Conservation (phyloP, 2,888 invertebrate genomes). For the Oscheius sp. region DNA sequence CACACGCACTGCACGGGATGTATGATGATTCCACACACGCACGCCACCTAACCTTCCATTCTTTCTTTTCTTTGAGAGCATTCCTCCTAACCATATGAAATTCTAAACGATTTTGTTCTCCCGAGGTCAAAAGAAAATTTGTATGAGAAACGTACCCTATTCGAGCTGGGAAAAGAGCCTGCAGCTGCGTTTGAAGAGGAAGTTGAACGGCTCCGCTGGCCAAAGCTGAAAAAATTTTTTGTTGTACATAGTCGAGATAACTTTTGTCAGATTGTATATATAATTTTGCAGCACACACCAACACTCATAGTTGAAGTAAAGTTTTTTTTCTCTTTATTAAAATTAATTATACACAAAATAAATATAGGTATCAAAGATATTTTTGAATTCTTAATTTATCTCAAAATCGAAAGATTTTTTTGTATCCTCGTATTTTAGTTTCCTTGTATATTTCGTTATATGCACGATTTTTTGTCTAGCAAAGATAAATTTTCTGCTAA, state of each 20-base stretch:
- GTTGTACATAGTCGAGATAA: background rate
- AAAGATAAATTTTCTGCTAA: too few relatives aligned
- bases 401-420: too few relatives aligned
- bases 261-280: background rate
- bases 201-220: conserved; percentile 50
- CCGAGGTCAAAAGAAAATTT: background rate
- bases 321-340: background rate
- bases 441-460: too few relatives aligned
- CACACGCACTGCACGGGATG: conserved; percentile 25
- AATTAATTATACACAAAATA: too few relatives aligned
- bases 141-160: conserved; percentile 49
- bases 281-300: too few relatives aligned
- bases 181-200: conserved; percentile 61
- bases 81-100: conserved; percentile 17
- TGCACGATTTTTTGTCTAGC: too few relatives aligned
- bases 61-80: background rate
- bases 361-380: too few relatives aligned
- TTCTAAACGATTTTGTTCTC: background rate
- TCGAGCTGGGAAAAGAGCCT: conserved; percentile 58
- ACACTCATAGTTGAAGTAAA: too few relatives aligned
- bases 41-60: conserved; percentile 28
- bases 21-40: conserved; percentile 15
- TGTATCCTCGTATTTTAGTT: too few relatives aligned
- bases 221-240: conserved; percentile 53
- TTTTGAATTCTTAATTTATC: too few relatives aligned